phyloP scores from a whole-genome alignment of 1,140 invertebrate genomes.

The Macrobrachium rosenbergii region DNA sequence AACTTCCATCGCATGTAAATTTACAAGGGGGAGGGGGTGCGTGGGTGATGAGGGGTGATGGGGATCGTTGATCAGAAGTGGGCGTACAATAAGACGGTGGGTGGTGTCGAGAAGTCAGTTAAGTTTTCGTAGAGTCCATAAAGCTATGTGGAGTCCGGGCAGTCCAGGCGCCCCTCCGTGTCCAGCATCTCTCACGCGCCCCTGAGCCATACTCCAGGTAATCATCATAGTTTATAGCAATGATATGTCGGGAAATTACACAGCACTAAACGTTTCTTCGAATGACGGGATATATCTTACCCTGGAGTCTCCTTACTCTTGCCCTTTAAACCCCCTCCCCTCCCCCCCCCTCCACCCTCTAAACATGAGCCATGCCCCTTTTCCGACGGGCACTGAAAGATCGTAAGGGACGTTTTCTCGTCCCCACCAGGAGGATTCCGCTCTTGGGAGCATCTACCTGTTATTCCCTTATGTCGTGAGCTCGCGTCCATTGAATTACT shows the following conservation, averaged over 20 bases:
- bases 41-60: too few relatives aligned
- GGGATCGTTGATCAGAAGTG: too few relatives aligned
- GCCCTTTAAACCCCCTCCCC: constrained; percentile 3
- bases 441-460: too few relatives aligned
- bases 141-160: background rate
- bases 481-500: constrained; percentile 51
- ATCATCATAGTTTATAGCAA: constrained; percentile 58
- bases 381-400: background rate
- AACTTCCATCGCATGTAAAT: too few relatives aligned
- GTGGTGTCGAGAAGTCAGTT: too few relatives aligned
- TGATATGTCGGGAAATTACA: constrained; percentile 56
- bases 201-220: background rate
- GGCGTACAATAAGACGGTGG: too few relatives aligned
- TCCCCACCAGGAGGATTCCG: background rate
- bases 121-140: background rate
- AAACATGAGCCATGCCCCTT: constrained; percentile 12
- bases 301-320: constrained; percentile 4
- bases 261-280: constrained; percentile 51
- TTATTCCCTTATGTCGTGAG: constrained; percentile 19
- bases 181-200: constrained; percentile 5
- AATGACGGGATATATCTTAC: constrained; percentile 33
- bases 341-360: background rate
- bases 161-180: background rate
- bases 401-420: background rate
- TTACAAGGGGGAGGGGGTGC: too few relatives aligned